Evolutionary conservation across 2,888 invertebrate genomes (phyloP), one percentile per base, ranked within the genome.

Genomic region (Tridacna crocea): DNA sequence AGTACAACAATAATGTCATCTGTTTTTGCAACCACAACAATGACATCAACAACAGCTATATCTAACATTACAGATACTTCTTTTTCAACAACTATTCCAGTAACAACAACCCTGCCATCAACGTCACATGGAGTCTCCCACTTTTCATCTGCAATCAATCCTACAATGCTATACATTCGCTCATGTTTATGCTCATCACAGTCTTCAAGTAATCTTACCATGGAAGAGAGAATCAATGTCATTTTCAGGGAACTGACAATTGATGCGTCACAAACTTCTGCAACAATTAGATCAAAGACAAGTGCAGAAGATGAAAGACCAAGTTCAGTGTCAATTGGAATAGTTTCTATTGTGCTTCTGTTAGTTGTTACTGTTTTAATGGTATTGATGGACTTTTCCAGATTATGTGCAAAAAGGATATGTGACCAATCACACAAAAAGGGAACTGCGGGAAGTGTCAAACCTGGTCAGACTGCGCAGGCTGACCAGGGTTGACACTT

Each of bases 301-400:
- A 36, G 36, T 66, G 66, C 66, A 26, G 36, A 66, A 36, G 66
- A 66, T 36, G 27, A 27, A 12, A 24, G 66, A 17, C n/a, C 66
- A 12, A 66, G 66, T 36, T 66, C 66, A 11, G 66, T 66, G 12
- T 66, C 66, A 12, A 66, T 66, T 10, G 66, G 66, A 12, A 26
- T 66, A 26, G 46, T 66, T 10, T 27, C 66, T 6, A 66, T 66
- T 13, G 3, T 66, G 36, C 17, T 66, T 36, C 2, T 66, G 36
- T 13, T 8, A 36, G 17, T 66, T 36, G 36, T 46, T 27, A n/a
- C 36, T 12, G 2, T n/a, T 27, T 66, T 66, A 27, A 66, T 66
- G 66, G 15, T 66, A 15, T n/a, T 17, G 8, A 15, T 66, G 3
- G 66, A 66, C 36, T 12, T 36, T 11, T 36, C 26, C 8, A 66